Percentiles rank a stretch among this genome's conserved stretches.
These are phyloP conservation scores for Malacoraja senta DNA, from an alignment of 2,797 vertebrate genomes.

Conservation along the genomic window DNA sequence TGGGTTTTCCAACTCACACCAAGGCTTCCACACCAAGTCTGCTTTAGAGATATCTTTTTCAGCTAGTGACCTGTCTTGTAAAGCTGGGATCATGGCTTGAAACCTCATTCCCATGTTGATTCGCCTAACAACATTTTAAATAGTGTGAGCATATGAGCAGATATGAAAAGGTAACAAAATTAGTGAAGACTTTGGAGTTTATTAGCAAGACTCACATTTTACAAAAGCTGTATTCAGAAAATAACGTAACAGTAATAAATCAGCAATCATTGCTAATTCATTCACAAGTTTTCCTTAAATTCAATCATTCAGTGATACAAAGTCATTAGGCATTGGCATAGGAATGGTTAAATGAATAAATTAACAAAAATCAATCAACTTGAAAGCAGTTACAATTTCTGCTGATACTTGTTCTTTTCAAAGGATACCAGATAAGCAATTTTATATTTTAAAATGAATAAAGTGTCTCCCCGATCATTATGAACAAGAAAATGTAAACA, in stretches of 20 bases:
- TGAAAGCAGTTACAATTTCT: background rate
- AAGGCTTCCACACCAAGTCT: slow-evolving; percentile 75
- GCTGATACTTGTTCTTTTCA: background rate
- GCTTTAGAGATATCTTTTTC: slow-evolving; percentile 67
- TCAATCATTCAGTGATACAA: too few species aligned
- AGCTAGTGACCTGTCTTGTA: slow-evolving; percentile 53
- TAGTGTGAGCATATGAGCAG: background rate
- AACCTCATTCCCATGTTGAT: slow-evolving; percentile 79
- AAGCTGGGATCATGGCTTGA: slow-evolving; percentile 77
- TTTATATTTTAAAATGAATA: background rate
- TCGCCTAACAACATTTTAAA: slow-evolving; percentile 54
- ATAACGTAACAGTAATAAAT: background rate
- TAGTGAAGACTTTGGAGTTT: background rate
- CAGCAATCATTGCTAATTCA: background rate
- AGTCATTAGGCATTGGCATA: background rate
- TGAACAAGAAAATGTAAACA: too few species aligned
- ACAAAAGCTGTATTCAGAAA: background rate
- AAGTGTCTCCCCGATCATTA: too few species aligned
- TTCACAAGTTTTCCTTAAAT: background rate
- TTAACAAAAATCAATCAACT: background rate
- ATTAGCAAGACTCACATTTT: background rate
- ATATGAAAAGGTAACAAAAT: background rate
- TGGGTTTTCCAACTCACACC: slow-evolving; percentile 66
- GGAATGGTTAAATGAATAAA: background rate
- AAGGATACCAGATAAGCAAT: background rate